Base-by-base conservation (phyloP, 2,113 vertebrate species). In the Leptobrachium leishanense region DNA sequence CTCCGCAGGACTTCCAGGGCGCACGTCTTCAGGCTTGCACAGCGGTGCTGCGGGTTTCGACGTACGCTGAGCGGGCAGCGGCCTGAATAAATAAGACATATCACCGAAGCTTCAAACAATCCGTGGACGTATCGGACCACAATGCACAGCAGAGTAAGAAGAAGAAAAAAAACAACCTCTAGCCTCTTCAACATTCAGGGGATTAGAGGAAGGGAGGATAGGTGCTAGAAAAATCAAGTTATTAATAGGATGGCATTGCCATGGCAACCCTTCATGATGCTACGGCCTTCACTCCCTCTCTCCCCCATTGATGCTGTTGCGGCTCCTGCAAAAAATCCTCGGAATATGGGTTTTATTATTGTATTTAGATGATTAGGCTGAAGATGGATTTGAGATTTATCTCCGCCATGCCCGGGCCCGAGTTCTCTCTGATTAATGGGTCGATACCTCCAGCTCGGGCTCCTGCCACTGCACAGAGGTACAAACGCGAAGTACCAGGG, bases 201-300 rank as follows among this genome's bases (percentile, higher is more conserved):
- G 77, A 66, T 79, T 79, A 53, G 13, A 65, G n/a, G 59, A n/a
- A 79, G 11, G 6, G 44, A 68, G 40, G 55, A 63, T 50, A 50
- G 59, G 68, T 72, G 40, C 44, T 44, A 43, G 64, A 20, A 39
- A 67, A 67, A 79, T 11, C 43, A 15, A 66, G 50, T 31, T 67
- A 41, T 70, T 79, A 50, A 40, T 68, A 68, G 71, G 50, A 74
- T 9, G 53, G 6, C n/a, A 68, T 80, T 15, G 65, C 78, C 65
- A 74, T 80, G 78, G 55, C 53, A 74, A 74, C 78, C 31, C 12
- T 50, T 68, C 43, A 11, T 62, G 72, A 74, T 80, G 71, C 20
- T 42, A 6, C 6, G 5, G 8, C 64, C 64, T 80, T 68, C 62
- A 68, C 53, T 40, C 43, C 65, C 7, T 41, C 31, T 55, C 53